Base-by-base conservation (phyloP, 2,113 vertebrate genomes). In the Reinhardtius hippoglossoides region DNA sequence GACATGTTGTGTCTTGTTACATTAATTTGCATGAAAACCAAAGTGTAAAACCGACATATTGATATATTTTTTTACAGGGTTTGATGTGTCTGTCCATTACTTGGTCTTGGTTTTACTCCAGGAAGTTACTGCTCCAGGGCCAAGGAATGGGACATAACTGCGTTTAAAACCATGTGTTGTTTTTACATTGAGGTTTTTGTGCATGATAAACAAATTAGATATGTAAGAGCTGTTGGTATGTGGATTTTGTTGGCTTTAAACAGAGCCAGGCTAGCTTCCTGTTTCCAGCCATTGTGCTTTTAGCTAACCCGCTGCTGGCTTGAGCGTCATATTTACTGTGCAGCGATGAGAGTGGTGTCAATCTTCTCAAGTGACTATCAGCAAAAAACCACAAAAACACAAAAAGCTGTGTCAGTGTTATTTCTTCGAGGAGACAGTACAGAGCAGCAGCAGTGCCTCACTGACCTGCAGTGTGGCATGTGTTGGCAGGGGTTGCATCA, bases 381-480 rank as follows among this genome's bases (percentile, higher is more conserved):
- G 23, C 55, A 48, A 59, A n/a, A 52, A 50, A 20, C 5, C 14
- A 16, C 14, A 10, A 52, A 56, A 61, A 31, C 0, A 0, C 37
- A 59, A 52, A 4, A 3, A 50, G 15, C 18, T 1, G 20, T 55
- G 14, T 21, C 0, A 40, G 23, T 20, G 48, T 40, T n/a, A 5
- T 56, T n/a, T 56, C 10, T 35, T 55, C 10, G 16, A 14, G 26
- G 10, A 6, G 40, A 57, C 64, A 1, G 16, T 74, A 16, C 1
- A 55, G 50, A 16, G 27, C 71, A 65, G 40, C 20, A 21, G 69
- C n/a, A 23, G 44, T 9, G 27, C 56, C 48, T 81, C 75, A 83
- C 86, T 90, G 71, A 93, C 92, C 90, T 89, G 90, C 67, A 31
- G 87, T 86, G 77, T 90, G 88, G 76, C 91, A 92, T 0, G 90